Base-by-base conservation (phyloP, 2,113 vertebrate genomes). In the Gobio gobio region DNA sequence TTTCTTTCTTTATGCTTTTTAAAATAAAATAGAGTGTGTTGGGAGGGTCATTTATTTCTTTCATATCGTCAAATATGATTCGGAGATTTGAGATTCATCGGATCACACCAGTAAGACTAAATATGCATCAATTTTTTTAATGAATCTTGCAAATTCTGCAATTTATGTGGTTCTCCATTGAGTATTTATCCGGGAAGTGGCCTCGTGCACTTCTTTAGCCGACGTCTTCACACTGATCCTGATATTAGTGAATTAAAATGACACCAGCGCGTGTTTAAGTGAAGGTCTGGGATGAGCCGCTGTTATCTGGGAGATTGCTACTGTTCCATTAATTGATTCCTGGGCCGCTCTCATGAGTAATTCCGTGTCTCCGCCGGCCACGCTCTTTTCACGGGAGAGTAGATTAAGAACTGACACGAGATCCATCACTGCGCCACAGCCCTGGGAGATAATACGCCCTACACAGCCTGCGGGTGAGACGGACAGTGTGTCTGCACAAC, bases 351-450 rank as follows among this genome's bases (percentile, higher is more conserved):
- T 58, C 43, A 70, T 91, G 87, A 79, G 88, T 90, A 90, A 90
- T 92, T 92, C 91, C 86, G 73, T 79, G 90, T 84, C 85, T 87
- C 85, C 87, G 61, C 83, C 90, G 89, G 89, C 82, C 2, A 85
- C 81, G 61, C 84, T 76, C 14, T 89, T 85, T 87, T 91, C 45
- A 58, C 74, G 83, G 87, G 82, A 83, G 85, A 94, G 92, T 89
- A 94, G 92, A 92, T 83, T 75, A 93, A 90, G 89, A 88, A 87
- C 83, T 93, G 91, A 91, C 92, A 92, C 0, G 0, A 82, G 86
- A 94, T 94, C 90, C 87, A 88, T 91, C 92, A 92, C 0, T 0
- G 56, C 10, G 40, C 51, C 51, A 20, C 51, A 20, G 51, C 51
- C 20, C n/a, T 10, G n/a, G 29, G 72, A 70, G 81, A 88, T 72